Evolutionary conservation across 35 echinoderm and acorn worm genomes (phyloP), one percentile per base, ranked within the genome.

Genomic region (Holothuria glaberrima): DNA sequence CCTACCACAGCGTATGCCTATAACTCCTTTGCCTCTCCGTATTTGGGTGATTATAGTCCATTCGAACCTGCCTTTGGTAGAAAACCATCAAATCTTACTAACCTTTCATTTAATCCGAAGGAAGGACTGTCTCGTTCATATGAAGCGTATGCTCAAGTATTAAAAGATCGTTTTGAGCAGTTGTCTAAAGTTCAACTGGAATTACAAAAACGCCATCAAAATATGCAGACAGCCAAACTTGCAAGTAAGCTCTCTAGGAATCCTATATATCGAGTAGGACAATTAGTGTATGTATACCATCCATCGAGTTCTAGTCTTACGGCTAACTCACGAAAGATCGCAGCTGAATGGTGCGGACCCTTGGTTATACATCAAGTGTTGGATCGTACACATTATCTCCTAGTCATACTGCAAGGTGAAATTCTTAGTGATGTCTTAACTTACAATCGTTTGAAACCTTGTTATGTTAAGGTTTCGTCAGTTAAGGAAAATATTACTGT

Each of bases 341-440:
- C 63, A 30, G 90, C 90, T 3, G 90, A 86, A 60, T 91, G 90
- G 90, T 68, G 58, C 57, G 90, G 76, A 69, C 90, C 80, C n/a
- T 56, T 91, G 52, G 80, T 86, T 36, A 68, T 82, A 24, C 56
- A 90, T 48, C 48, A 90, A 83, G 56, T 90, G 22, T 57, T 62
- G 10, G 74, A 90, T 82, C 12, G 73, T 26, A 90, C 71, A 62
- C 71, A 90, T 38, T 56, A 89, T 45, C 65, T 89, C 52, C 71
- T 89, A 80, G 68, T 17, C 17, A 76, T 71, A 58, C 36, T 73
- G 22, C 20, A 89, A 69, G 84, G 84, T 22, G 84, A 87, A 68
- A 27, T 87, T 16, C 34, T 87, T 5, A n/a, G 35, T 87, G 84
- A 87, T 87, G 84, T 87, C 5, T 87, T 67, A 3, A 87, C 68